Base-by-base conservation (phyloP, 1,140 invertebrate genomes). In the Ceratina australensis region DNA sequence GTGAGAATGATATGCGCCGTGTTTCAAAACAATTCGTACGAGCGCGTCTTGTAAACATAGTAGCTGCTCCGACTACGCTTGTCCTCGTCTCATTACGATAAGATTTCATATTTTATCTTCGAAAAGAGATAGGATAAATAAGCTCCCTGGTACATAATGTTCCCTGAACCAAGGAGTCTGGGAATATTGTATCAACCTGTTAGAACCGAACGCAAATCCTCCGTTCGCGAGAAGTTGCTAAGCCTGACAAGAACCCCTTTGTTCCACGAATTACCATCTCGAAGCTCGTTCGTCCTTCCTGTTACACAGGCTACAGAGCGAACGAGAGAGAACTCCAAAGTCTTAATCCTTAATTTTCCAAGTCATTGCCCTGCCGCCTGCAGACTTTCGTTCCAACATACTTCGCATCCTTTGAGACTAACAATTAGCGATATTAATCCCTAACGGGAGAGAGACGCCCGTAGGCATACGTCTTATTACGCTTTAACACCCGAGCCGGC, bases 361-460 rank as follows among this genome's bases (percentile, higher is more conserved):
- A 74, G 72, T 80, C 84, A 69, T 65, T 82, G 84, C 78, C 69
- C 69, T 18, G 57, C 42, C 67, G 50, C 28, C 42, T 72, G 65
- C 65, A 71, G 64, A 67, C 68, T 73, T 57, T 49, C 75, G 20
- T 57, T 50, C 65, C 79, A 65, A 67, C 54, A 56, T 72, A 64
- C 57, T 63, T 80, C 63, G 67, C 79, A 81, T 87, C 87, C 83
- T 85, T 84, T 81, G 83, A 85, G 83, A 86, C 84, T 89, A 90
- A 88, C 88, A 90, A 89, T 90, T 90, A 90, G 85, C 84, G 83
- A 89, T 88, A 82, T 89, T 89, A 90, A 90, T 89, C 87, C 89
- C 76, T 73, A 60, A 88, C 1, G 26, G 18, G 22, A 18, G 22
- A 76, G 52, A 59, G 52, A 18, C 47, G 71, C 78, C 68, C 73